Conservation (phyloP, 2,797 vertebrate species). For the Rhadinocentrus ornatus region DNA sequence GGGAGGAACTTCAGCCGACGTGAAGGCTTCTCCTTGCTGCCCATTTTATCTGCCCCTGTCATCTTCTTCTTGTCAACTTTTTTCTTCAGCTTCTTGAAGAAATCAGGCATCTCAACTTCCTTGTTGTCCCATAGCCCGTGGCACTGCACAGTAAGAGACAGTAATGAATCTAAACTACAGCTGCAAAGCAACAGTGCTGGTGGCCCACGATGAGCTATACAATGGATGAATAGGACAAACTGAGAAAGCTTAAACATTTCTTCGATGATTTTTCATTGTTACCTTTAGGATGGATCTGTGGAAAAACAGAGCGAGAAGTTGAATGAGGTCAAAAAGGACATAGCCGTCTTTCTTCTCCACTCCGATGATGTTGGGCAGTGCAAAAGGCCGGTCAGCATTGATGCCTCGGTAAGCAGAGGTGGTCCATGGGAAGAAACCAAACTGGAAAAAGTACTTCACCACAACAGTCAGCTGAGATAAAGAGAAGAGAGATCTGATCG, state of each 20-base stretch:
- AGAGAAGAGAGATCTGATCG: conserved; percentile 13
- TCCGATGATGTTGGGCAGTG: conserved; percentile 82
- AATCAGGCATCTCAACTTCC: conserved; percentile 81
- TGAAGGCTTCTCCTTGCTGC: conserved; percentile 24
- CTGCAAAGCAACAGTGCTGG: background rate
- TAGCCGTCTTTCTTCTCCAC: conserved; percentile 83
- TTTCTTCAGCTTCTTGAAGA: conserved; percentile 82
- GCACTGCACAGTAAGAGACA: conserved; percentile 67
- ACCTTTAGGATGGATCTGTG: conserved; percentile 83
- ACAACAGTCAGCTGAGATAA: conserved; percentile 81
- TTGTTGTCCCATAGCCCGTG: conserved; percentile 88
- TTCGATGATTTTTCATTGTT: background rate
- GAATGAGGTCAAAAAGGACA: conserved; percentile 81
- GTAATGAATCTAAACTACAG: background rate
- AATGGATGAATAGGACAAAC: no score
- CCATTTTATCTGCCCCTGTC: conserved; percentile 58
- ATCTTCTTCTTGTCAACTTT: conserved; percentile 80
- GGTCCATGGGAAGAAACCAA: conserved; percentile 87
- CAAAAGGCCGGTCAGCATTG: conserved; percentile 81
- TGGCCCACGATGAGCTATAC: background rate
- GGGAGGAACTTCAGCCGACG: conserved; percentile 74
- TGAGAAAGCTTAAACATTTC: background rate
- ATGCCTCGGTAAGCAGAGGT: conserved; percentile 81
- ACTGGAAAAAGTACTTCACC: conserved; percentile 88
- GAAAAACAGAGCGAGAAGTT: conserved; percentile 83